Evolutionary conservation across 2,113 vertebrate species (phyloP), one percentile per base, ranked within the genome.

Genomic region (Lichenostomus cassidix): DNA sequence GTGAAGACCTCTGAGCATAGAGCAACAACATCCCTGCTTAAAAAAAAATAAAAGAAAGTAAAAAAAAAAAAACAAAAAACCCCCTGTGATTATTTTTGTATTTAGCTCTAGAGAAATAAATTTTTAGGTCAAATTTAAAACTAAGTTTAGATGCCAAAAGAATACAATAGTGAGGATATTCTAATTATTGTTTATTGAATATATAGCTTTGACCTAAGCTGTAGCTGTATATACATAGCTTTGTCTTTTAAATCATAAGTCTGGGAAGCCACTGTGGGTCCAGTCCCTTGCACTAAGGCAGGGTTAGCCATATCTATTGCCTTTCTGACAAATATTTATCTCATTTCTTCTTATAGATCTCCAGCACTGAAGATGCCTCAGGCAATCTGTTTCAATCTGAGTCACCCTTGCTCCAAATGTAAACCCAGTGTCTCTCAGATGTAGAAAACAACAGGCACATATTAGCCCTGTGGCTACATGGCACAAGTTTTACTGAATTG

Each of bases 1-100:
- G n/a, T 52, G 69, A 82, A 92, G 89, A 91, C 67, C 27, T 94
- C 70, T 70, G 49, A 90, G 65, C 55, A 85, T 60, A 89, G 88
- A 62, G 56, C 44, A 80, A 76, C 7, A 13, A 76, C 37, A 90
- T 3, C 6, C 23, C n/a, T 73, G 41, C 87, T 92, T 8, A 79
- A n/a, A 56, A 24, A 77, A 49, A 52, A 67, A 50, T 71, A 56
- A 50, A 27, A 46, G 50, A 39, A 24, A 29, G 4, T 58, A 53
- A 44, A 10, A 39, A 42, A 49, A 50, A 20, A 39, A 12, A 67
- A 68, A 52, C 9, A 50, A 24, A 69, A 17, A 50, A 15, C 9
- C 33, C 60, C 22, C 55, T 93, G 47, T 85, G 70, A 89, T 96
- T 93, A 69, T 68, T 52, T 64, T 89, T 60, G 35, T 27, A 70